A percentile compares a stretch with the other conserved stretches of the same genome.
Conservation (phyloP, 2,888 invertebrate species). For the Melieria omissa region DNA sequence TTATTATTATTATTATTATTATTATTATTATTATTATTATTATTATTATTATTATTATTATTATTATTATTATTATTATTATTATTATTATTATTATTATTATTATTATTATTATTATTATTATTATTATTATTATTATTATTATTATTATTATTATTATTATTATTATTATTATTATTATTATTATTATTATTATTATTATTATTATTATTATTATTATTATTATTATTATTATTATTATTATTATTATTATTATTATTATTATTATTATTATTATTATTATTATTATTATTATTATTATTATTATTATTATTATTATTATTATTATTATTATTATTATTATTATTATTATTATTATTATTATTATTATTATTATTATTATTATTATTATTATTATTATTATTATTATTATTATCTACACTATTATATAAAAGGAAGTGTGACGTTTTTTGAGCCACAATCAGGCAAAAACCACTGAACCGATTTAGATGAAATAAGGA, state of each 20-base stretch:
- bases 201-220: constrained; percentile 4
- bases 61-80: constrained; percentile 4
- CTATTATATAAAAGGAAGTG: too few species aligned
- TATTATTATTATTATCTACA: neutral
- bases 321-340: constrained; percentile 4
- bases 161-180: constrained; percentile 4
- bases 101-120: constrained; percentile 4
- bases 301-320: constrained; percentile 4
- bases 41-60: constrained; percentile 4
- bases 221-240: constrained; percentile 4
- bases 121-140: constrained; percentile 4
- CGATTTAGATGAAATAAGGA: too few species aligned
- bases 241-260: constrained; percentile 4
- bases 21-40: constrained; percentile 4
- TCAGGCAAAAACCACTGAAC: too few species aligned
- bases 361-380: constrained; percentile 4
- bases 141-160: constrained; percentile 4
- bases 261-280: constrained; percentile 4
- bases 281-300: constrained; percentile 4
- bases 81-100: constrained; percentile 4
- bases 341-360: constrained; percentile 4
- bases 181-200: constrained; percentile 4
- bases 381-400: constrained; percentile 4
- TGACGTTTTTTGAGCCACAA: too few species aligned
- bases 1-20: constrained; percentile 4